Conservation (phyloP, 2,888 invertebrate species). For the Autographa gamma region DNA sequence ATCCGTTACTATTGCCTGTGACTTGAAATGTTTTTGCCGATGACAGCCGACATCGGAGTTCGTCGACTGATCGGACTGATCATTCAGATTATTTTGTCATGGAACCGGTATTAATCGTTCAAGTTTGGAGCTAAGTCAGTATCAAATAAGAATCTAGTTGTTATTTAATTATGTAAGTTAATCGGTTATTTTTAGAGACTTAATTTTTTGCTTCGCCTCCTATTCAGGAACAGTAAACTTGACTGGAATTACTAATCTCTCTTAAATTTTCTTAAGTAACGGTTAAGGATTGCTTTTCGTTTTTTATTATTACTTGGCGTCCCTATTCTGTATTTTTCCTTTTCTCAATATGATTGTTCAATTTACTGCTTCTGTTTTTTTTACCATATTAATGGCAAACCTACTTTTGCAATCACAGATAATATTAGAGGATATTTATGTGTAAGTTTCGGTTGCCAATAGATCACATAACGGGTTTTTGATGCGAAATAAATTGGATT, state of each 20-base stretch:
- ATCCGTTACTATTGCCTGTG: slow-evolving; percentile 51
- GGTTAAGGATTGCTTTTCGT: no score
- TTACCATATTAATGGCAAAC: slow-evolving; percentile 11
- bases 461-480: slow-evolving; percentile 62
- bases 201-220: background rate
- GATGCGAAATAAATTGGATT: slow-evolving; percentile 58
- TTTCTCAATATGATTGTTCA: slow-evolving; percentile 48
- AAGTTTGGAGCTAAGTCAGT: slow-evolving; percentile 48
- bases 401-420: background rate
- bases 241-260: no score
- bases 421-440: slow-evolving; percentile 22
- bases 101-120: slow-evolving; percentile 72
- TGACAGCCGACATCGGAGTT: slow-evolving; percentile 70
- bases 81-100: slow-evolving; percentile 78
- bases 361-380: background rate
- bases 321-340: background rate
- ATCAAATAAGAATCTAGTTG: slow-evolving; percentile 44
- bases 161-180: slow-evolving; percentile 39
- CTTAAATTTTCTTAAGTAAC: no score
- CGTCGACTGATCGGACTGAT: slow-evolving; percentile 79
- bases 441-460: slow-evolving; percentile 59
- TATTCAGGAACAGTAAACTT: background rate
- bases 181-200: slow-evolving; percentile 3
- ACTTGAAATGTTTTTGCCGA: slow-evolving; percentile 69
- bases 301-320: no score